Percentiles rank a stretch among this genome's conserved stretches.
These are phyloP conservation scores for Euwallacea fornicatus DNA, from an alignment of 1,140 invertebrate species.

Conservation along the genomic window DNA sequence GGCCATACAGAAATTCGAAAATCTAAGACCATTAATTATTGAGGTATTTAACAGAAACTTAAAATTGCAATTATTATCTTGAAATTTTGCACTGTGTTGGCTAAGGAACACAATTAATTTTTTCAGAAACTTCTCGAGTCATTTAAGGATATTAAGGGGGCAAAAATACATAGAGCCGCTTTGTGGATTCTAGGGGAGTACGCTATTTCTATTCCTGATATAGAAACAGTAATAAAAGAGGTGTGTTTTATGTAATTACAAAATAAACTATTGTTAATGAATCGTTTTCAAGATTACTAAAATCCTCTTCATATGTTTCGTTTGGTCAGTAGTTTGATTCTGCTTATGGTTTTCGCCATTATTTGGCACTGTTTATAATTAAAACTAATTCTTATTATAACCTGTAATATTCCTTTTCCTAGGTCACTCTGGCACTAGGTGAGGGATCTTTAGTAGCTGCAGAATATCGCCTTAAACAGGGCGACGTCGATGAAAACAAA, in stretches of 20 bases:
- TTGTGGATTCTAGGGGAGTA: conserved; percentile 99
- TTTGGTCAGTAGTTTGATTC: too few relatives aligned
- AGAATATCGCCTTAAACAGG: conserved; percentile 73
- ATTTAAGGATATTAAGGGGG: conserved; percentile 80
- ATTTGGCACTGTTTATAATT: background rate
- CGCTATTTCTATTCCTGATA: conserved; percentile 75
- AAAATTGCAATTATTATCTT: background rate
- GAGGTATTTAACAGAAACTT: conserved; percentile 56
- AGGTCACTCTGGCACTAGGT: conserved; percentile 67
- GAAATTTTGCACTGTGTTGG: background rate
- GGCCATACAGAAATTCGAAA: conserved; percentile 90
- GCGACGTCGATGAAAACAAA: conserved; percentile 64
- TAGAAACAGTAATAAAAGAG: conserved; percentile 76
- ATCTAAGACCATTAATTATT: conserved; percentile 77
- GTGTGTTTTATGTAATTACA: conserved; percentile 56
- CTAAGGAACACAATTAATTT: background rate
- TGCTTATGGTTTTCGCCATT: too few relatives aligned
- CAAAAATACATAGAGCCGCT: conserved; percentile 88
- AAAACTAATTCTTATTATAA: background rate
- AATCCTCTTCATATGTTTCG: too few relatives aligned
- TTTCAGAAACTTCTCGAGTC: conserved; percentile 72
- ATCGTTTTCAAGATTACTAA: too few relatives aligned
- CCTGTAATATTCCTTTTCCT: background rate
- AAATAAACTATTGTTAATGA: too few relatives aligned
- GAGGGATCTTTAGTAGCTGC: conserved; percentile 90